Percentiles rank a stretch among this genome's conserved stretches.
These are phyloP conservation scores for Euzetes globulus DNA, from an alignment of 2,888 invertebrate genomes.

Conservation along the genomic window DNA sequence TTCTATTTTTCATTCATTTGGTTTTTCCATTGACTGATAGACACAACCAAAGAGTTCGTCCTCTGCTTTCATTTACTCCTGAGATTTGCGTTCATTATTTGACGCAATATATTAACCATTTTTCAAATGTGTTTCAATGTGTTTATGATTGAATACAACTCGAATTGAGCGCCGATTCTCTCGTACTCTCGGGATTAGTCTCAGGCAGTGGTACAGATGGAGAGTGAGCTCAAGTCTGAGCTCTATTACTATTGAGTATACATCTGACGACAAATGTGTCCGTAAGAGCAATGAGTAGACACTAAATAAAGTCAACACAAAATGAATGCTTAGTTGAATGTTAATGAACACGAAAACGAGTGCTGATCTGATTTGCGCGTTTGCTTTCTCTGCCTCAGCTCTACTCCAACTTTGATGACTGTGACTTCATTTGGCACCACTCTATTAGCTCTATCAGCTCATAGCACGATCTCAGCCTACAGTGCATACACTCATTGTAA, in stretches of 20 bases:
- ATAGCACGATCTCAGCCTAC: background rate
- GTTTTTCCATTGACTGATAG: background rate
- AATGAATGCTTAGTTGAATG: slow-evolving; percentile 27
- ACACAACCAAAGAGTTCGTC: background rate
- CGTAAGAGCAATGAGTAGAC: slow-evolving; percentile 3
- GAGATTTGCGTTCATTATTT: slow-evolving; percentile 13
- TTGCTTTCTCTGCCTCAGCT: background rate
- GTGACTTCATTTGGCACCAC: slow-evolving; percentile 21
- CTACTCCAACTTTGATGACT: background rate
- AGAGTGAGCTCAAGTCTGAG: background rate
- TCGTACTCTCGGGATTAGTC: background rate
- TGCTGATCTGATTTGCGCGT: slow-evolving; percentile 20
- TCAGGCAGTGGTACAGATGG: background rate
- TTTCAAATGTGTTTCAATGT: slow-evolving; percentile 23
- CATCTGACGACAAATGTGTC: slow-evolving; percentile 20
- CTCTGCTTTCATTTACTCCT: background rate
- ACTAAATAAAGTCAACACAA: slow-evolving; percentile 26
- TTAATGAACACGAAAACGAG: slow-evolving; percentile 29
- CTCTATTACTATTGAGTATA: background rate
- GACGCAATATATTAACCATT: slow-evolving; percentile 16
- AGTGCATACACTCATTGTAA: no score
- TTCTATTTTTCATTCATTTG: background rate
- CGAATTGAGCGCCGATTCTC: background rate
- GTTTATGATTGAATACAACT: slow-evolving; percentile 16
- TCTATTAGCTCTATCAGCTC: slow-evolving; percentile 16